phyloP scores from a whole-genome alignment of 2,797 vertebrate genomes.

The Tragopan temminckii region DNA sequence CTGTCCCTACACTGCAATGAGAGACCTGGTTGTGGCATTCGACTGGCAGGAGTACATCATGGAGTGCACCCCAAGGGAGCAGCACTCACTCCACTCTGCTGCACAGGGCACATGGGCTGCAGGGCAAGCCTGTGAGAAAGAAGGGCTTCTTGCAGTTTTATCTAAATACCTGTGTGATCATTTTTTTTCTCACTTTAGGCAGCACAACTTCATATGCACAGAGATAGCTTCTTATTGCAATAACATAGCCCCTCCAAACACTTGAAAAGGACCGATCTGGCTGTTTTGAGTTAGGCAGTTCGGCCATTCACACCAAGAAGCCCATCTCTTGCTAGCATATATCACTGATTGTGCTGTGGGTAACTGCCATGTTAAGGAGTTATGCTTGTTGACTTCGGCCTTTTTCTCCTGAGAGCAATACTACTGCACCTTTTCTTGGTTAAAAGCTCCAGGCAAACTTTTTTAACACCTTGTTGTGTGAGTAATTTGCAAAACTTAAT shows the following conservation, averaged over 20 bases:
- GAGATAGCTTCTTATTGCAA: not conserved
- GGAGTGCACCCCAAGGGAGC: not conserved
- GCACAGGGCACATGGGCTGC: not conserved
- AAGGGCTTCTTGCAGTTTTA: not conserved
- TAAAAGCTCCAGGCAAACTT: not conserved
- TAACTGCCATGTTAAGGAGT: not conserved
- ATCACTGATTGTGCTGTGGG: not conserved
- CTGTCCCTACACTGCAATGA: not conserved
- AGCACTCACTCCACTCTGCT: not conserved
- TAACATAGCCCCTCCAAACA: not conserved
- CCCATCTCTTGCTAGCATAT: accelerated
- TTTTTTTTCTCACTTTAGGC: not conserved
- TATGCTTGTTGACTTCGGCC: not conserved
- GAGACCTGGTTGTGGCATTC: accelerated
- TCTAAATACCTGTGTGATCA: accelerated
- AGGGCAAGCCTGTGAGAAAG: not conserved
- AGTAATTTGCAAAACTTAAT: not conserved
- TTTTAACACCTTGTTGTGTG: not conserved
- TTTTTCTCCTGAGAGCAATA: not conserved
- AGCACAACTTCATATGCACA: not conserved
- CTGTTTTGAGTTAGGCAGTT: not conserved
- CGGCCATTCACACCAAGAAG: not conserved
- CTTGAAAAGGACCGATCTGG: not conserved
- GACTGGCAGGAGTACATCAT: not conserved
- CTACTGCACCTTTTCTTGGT: not conserved